Evolutionary conservation across 2,797 vertebrate genomes (phyloP).

Genomic region (Falco biarmicus): DNA sequence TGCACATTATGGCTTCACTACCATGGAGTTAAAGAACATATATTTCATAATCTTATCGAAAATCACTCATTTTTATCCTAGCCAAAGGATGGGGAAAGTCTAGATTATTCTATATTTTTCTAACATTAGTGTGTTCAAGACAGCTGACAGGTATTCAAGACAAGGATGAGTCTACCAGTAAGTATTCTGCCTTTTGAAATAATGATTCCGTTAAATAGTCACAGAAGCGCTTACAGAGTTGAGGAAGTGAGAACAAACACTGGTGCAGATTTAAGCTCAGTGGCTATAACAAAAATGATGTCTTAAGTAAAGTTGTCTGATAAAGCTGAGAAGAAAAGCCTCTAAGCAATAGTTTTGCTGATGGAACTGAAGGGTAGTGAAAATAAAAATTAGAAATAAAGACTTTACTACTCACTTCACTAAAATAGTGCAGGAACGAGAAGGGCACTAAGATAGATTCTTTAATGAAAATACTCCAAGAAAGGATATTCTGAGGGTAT

Average conservation of each 20-base stretch:
- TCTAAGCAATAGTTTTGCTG: conserved; percentile 6
- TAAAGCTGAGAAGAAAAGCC: background rate
- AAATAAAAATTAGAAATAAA: conserved; percentile 40
- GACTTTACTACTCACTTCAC: background rate
- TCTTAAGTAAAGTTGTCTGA: background rate
- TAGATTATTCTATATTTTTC: background rate
- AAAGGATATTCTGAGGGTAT: background rate
- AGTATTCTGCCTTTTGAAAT: background rate
- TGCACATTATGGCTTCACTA: background rate
- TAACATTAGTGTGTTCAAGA: background rate
- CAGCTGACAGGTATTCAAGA: background rate
- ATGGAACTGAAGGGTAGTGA: background rate
- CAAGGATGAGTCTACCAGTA: background rate
- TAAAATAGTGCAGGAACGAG: background rate
- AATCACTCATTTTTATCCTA: background rate
- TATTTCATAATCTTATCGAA: conserved; percentile 9
- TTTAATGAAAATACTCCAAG: background rate
- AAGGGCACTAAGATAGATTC: background rate
- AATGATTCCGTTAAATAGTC: background rate
- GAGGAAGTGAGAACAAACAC: background rate
- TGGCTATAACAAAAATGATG: background rate
- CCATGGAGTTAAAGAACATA: background rate
- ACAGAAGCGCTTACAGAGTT: background rate
- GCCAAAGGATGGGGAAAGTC: background rate
- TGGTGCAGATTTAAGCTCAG: background rate